A percentile compares a stretch with the other conserved stretches of the same genome.
Evolutionary conservation across 2,888 invertebrate species (phyloP).

Genomic region (Neoscelio sp.): DNA sequence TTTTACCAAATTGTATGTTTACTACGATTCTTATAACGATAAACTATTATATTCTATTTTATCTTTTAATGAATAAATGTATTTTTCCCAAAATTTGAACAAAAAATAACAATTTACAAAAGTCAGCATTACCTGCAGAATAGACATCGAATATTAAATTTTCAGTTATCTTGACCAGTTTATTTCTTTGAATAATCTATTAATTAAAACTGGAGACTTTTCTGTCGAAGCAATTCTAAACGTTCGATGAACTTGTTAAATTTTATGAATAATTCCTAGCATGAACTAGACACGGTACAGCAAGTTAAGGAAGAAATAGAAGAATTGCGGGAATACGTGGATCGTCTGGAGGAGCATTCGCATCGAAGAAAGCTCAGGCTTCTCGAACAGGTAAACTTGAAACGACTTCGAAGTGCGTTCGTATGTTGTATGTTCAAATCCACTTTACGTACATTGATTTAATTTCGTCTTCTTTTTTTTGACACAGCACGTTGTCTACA

Average conservation of each 20-base stretch:
- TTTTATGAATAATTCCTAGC: constrained; percentile 80
- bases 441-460: constrained; percentile 14
- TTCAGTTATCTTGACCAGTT: too few relatives aligned
- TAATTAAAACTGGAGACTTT: too few relatives aligned
- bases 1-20: too few relatives aligned
- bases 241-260: constrained; percentile 30
- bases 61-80: too few relatives aligned
- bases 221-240: neutral
- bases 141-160: too few relatives aligned
- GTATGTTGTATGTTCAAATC: neutral
- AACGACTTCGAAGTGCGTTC: constrained; percentile 7
- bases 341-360: constrained; percentile 95
- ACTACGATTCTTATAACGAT: too few relatives aligned
- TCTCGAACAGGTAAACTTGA: constrained; percentile 91
- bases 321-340: constrained; percentile 95
- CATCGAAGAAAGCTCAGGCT: constrained; percentile 95
- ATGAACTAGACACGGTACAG: constrained; percentile 96
- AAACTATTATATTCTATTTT: too few relatives aligned
- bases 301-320: constrained; percentile 98
- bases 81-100: too few relatives aligned
- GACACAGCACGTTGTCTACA: constrained; percentile 10
- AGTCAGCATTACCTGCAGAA: too few relatives aligned
- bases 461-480: constrained; percentile 21
- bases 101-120: too few relatives aligned
- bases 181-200: too few relatives aligned